Percentiles rank a stretch among this genome's conserved stretches.
Evolutionary conservation across 2,797 vertebrate species (phyloP).

Genomic region (Liparis tanakae): DNA sequence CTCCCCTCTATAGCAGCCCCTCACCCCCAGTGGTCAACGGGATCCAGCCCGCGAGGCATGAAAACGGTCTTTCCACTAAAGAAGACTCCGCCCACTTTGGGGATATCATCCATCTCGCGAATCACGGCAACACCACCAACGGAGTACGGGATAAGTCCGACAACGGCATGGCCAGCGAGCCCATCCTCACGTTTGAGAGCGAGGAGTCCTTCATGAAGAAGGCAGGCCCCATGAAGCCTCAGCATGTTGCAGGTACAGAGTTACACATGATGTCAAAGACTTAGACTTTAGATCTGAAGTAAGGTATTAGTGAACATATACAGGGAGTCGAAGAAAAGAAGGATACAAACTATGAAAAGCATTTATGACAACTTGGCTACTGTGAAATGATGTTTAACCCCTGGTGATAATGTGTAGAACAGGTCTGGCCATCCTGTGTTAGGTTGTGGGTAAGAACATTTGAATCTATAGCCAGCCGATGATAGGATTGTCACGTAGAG

Average conservation of each 20-base stretch:
- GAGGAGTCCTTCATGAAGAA: conserved; percentile 94
- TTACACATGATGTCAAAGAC: not conserved
- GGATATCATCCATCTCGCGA: conserved; percentile 84
- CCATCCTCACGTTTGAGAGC: conserved; percentile 89
- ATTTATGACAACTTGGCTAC: not conserved
- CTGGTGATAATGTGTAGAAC: no score
- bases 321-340: not conserved
- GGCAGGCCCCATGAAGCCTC: conserved; percentile 89
- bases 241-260: conserved; percentile 91
- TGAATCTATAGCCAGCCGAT: no score
- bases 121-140: conserved; percentile 81
- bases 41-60: conserved; percentile 86
- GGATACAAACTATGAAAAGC: not conserved
- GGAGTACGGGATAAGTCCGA: conserved; percentile 77
- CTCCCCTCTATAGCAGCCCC: conserved; percentile 58
- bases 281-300: not conserved
- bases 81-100: conserved; percentile 77
- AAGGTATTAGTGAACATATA: not conserved
- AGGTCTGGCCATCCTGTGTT: no score
- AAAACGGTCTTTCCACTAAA: conserved; percentile 89
- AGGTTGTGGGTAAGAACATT: no score
- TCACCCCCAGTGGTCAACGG: conserved; percentile 86
- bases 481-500: no score
- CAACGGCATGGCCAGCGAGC: conserved; percentile 70
- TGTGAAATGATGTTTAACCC: no score